Evolutionary conservation across 1,140 invertebrate genomes (phyloP), one percentile per base, ranked within the genome.

Genomic region (Linepithema humile): DNA sequence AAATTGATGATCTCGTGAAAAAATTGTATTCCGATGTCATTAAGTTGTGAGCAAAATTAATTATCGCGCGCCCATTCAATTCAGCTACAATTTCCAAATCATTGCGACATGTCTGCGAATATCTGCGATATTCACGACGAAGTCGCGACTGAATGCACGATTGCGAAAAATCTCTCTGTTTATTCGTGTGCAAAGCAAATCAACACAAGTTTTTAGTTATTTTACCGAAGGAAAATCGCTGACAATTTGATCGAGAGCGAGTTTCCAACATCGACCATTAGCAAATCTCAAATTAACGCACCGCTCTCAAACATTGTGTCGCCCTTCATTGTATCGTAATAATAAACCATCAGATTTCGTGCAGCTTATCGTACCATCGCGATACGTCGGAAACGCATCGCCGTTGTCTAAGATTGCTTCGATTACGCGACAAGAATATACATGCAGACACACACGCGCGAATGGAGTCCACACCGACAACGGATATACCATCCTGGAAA

Each of bases 21-120:
- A 73, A 72, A 62, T 43, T 35, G 4, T 74, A 78, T 78, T 50
- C 55, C 60, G 53, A 55, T 67, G 92, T 93, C 93, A 93, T 26
- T 32, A 35, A 0, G 17, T 64, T 1, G 10, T 10, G n/a, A n/a
- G 15, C 9, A 20, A 62, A 75, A 75, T 64, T 50, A 50, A 62
- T 64, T 23, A 65, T 65, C 35, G 69, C 48, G 6, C 26, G 32
- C 93, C 94, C 92, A 93, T 92, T 92, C 93, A 92, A 92, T 84
- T 91, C 89, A 92, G 91, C 90, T 91, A 91, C 90, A 85, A 83
- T 86, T 90, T 86, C 83, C 87, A 85, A 87, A 88, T 83, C 84
- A 84, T 91, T 92, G 87, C 87, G 89, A 91, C 89, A 91, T 62
- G 65, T 84, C 73, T n/a, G 73, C 59, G 65, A 69, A 55, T 86